These are phyloP conservation scores for Ascidia mentula DNA, from an alignment of 23 tunicate genomes.

Conservation along the genomic window DNA sequence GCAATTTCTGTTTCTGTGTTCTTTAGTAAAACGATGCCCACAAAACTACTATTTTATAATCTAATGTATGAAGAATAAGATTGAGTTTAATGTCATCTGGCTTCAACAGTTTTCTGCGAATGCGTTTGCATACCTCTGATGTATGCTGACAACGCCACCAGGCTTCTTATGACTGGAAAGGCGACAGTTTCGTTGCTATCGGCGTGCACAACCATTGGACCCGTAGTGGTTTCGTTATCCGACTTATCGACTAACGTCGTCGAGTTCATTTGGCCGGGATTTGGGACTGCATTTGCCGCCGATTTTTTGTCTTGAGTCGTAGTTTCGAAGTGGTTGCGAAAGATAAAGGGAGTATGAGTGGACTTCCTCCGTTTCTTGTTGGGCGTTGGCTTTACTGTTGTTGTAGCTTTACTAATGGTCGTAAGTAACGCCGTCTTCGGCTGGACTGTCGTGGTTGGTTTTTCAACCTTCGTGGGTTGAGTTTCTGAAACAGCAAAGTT, in stretches of 20 bases:
- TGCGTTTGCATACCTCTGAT: conserved; percentile 13
- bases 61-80: too few relatives aligned
- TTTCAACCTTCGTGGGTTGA: too few relatives aligned
- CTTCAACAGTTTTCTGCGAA: conserved; percentile 39
- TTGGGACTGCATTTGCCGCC: not conserved
- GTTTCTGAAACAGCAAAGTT: too few relatives aligned
- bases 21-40: too few relatives aligned
- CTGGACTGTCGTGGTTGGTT: too few relatives aligned
- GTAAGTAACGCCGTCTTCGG: too few relatives aligned
- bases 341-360: not conserved
- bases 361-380: not conserved
- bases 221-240: not conserved
- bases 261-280: not conserved
- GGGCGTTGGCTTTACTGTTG: not conserved
- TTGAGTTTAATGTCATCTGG: too few relatives aligned
- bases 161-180: conserved; percentile 4
- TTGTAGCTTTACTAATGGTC: too few relatives aligned
- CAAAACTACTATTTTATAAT: too few relatives aligned
- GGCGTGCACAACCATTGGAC: not conserved
- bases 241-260: not conserved
- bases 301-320: not conserved
- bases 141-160: conserved; percentile 10
- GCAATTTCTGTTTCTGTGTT: too few relatives aligned
- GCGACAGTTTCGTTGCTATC: not conserved
- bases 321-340: not conserved